Evolutionary conservation across 1,140 invertebrate genomes (phyloP), one percentile per base, ranked within the genome.

Genomic region (Bombus superbus): DNA sequence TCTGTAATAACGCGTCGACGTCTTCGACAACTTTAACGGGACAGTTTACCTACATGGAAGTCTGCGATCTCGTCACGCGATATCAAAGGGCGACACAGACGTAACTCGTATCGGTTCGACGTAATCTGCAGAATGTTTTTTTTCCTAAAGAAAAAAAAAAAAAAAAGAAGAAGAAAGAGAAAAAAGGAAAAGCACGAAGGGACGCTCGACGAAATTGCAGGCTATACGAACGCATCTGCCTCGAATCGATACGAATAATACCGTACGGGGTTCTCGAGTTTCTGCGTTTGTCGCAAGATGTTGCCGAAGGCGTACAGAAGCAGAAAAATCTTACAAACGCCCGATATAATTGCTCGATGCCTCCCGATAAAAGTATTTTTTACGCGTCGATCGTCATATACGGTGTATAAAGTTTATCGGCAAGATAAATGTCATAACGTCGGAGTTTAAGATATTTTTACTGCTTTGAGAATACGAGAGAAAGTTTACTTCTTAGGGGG

Each of bases 1-100:
- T 11, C 35, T 40, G 35, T 35, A 74, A 64, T 59, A 32, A 73
- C 38, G 38, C 62, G 62, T 1, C 62, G n/a, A 18, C 62, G 28
- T 18, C 40, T 35, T 59, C 32, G 73, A 66, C 71, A 38, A n/a
- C 32, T 22, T 75, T 42, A 32, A 64, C 57, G 71, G 53, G 80
- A 64, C 57, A 47, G 71, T 74, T 82, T 75, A 42, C 47, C 47
- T 53, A 53, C 62, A 74, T 66, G 72, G 71, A 75, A 82, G 75
- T 82, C 71, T 18, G 71, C 71, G 32, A 82, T 82, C 71, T 66
- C 57, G 71, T 64, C 57, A 8, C 71, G 22, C 25, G 71, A 22
- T 82, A 75, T 82, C 81, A 75, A 82, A 82, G 81, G 25, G 13
- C 40, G 35, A 47, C 81, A 8, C 53, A 28, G 13, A 82, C 73